Conservation (phyloP, 2,888 invertebrate genomes). For the Cantharis rustica region DNA sequence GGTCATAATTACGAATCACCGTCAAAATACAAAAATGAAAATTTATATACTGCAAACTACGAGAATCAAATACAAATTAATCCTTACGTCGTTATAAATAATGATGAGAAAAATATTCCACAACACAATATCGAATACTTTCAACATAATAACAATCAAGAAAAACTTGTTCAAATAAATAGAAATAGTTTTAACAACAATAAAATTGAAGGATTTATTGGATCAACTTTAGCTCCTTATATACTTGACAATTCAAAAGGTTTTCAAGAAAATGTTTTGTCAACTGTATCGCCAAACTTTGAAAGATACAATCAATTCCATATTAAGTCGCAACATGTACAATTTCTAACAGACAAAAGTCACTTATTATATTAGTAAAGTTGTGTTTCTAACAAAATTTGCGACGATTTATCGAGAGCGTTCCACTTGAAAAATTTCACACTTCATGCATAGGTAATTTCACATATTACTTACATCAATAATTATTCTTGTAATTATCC, state of each 20-base stretch:
- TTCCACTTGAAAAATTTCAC: not conserved
- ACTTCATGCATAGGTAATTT: no score
- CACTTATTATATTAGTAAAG: conserved; percentile 24
- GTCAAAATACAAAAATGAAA: not conserved
- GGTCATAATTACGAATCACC: conserved; percentile 10
- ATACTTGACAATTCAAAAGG: conserved; percentile 31
- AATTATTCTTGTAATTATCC: no score
- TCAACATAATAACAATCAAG: conserved; percentile 17
- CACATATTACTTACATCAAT: no score
- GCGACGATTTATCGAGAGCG: not conserved
- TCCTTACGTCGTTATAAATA: conserved; percentile 15
- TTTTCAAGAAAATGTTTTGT: conserved; percentile 30
- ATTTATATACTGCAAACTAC: conserved; percentile 9
- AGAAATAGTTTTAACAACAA: conserved; percentile 22
- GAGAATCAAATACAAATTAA: conserved; percentile 25
- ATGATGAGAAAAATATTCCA: not conserved
- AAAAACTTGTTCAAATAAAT: conserved; percentile 22
- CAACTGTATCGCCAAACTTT: conserved; percentile 34
- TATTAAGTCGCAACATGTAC: conserved; percentile 31
- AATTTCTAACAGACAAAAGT: conserved; percentile 8
- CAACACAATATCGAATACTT: conserved; percentile 12
- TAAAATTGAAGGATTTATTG: conserved; percentile 38
- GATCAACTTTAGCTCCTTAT: conserved; percentile 38
- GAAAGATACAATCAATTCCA: conserved; percentile 29
- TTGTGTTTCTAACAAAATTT: not conserved